Conservation (phyloP, 2,113 vertebrate species). For the Sialia sialis region DNA sequence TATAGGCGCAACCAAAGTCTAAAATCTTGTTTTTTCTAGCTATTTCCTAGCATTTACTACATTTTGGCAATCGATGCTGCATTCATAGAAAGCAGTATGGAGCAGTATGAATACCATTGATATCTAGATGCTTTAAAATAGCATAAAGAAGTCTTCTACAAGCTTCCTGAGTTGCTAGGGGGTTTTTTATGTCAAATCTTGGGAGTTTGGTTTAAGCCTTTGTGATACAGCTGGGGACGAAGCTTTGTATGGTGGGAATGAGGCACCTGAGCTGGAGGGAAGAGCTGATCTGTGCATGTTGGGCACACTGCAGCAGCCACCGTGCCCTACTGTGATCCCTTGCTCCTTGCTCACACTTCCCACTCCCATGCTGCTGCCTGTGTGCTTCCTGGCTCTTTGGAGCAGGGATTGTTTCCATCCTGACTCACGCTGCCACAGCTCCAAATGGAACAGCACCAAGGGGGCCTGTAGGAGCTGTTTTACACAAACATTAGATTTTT, state of each 20-base stretch:
- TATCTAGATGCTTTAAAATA: neutral
- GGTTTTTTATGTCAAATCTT: neutral
- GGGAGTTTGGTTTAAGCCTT: neutral
- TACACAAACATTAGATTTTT: neutral
- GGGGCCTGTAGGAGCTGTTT: neutral
- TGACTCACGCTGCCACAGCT: neutral
- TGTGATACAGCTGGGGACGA: neutral
- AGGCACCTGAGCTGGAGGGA: rapidly evolving
- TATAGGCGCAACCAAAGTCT: neutral
- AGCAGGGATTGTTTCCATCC: neutral
- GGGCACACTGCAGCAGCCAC: neutral
- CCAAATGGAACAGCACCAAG: neutral
- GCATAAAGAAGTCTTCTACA: neutral
- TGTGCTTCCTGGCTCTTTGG: neutral
- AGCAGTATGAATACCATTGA: neutral
- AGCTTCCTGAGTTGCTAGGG: neutral
- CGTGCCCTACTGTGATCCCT: neutral
- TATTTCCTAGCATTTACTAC: neutral
- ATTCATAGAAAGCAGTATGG: neutral
- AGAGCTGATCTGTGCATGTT: rapidly evolving
- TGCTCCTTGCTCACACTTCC: neutral
- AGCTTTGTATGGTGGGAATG: rapidly evolving
- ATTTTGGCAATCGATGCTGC: neutral
- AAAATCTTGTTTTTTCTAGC: neutral
- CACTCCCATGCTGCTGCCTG: rapidly evolving